Evolutionary conservation across 2,888 invertebrate species (phyloP).

Genomic region (Pachliopta kotzebuea): DNA sequence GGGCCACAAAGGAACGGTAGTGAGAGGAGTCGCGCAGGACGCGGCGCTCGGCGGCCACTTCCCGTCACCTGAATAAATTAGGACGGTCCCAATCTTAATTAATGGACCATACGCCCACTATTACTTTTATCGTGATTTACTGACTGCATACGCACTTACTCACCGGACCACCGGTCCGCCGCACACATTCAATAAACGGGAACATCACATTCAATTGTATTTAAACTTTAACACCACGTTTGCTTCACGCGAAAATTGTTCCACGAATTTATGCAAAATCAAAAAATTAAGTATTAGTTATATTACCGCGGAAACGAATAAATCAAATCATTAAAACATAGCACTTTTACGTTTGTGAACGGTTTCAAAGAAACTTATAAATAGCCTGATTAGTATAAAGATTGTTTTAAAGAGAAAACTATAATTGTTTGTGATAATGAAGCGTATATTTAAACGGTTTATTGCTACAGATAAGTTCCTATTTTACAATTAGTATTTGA

Average conservation of each 20-base stretch:
- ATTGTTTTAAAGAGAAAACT: no score
- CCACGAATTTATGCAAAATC: no score
- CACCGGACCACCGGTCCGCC: conserved; percentile 32
- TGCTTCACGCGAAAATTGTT: not conserved
- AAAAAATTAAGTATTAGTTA: no score
- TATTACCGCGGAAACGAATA: no score
- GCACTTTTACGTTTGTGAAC: no score
- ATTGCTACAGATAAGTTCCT: no score
- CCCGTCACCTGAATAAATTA: conserved; percentile 72
- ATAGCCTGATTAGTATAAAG: no score
- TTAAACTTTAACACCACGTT: not conserved
- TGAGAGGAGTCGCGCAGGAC: conserved; percentile 44
- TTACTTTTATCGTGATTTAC: conserved; percentile 66
- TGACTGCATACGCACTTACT: conserved; percentile 31
- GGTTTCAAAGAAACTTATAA: no score
- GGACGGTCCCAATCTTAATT: conserved; percentile 64
- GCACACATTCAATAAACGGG: conserved; percentile 18
- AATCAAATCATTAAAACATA: no score
- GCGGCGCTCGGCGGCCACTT: conserved; percentile 33
- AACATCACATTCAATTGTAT: conserved; percentile 10
- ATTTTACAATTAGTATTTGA: no score
- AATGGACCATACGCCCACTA: conserved; percentile 59
- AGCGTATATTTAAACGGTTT: no score
- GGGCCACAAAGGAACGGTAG: conserved; percentile 38
- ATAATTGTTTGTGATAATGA: no score